Conservation (phyloP, 2,888 invertebrate species). For the Baronia brevicornis region DNA sequence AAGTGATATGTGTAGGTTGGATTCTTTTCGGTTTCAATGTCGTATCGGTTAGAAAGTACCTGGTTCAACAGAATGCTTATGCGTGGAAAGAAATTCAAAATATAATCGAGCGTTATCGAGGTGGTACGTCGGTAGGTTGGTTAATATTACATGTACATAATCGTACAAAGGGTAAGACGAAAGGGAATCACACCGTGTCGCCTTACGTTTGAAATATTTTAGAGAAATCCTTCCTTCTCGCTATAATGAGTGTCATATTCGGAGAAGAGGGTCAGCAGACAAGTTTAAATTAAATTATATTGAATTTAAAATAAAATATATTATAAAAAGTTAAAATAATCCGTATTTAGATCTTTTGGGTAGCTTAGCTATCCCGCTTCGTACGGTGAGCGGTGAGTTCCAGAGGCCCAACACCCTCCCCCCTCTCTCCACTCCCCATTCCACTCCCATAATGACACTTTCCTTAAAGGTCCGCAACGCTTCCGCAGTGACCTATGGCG, state of each 20-base stretch:
- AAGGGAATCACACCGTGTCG: conserved; percentile 35
- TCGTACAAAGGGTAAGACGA: conserved; percentile 32
- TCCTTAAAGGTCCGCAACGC: too few species aligned
- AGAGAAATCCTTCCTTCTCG: conserved; percentile 64
- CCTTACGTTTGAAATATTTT: conserved; percentile 73
- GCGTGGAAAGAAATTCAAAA: too few species aligned
- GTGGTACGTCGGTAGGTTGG: conserved; percentile 4
- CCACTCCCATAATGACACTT: too few species aligned
- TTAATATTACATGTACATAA: conserved; percentile 25
- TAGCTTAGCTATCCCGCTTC: too few species aligned
- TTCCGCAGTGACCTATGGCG: too few species aligned
- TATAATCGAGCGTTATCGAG: conserved; percentile 9
- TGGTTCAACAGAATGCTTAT: too few species aligned
- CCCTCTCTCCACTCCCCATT: too few species aligned
- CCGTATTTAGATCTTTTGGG: background rate
- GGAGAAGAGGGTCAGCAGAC: conserved; percentile 40
- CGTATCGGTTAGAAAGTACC: too few species aligned
- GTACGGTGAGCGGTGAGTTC: too few species aligned
- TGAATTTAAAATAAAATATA: conserved; percentile 6
- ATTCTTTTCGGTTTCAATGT: too few species aligned
- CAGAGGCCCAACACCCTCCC: too few species aligned
- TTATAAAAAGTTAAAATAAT: background rate
- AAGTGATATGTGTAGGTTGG: too few species aligned
- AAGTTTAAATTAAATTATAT: conserved; percentile 6
- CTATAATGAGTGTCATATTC: conserved; percentile 73